Evolutionary conservation across 2,113 vertebrate species (phyloP), one percentile per base, ranked within the genome.

Genomic region (Leptosomus discolor): DNA sequence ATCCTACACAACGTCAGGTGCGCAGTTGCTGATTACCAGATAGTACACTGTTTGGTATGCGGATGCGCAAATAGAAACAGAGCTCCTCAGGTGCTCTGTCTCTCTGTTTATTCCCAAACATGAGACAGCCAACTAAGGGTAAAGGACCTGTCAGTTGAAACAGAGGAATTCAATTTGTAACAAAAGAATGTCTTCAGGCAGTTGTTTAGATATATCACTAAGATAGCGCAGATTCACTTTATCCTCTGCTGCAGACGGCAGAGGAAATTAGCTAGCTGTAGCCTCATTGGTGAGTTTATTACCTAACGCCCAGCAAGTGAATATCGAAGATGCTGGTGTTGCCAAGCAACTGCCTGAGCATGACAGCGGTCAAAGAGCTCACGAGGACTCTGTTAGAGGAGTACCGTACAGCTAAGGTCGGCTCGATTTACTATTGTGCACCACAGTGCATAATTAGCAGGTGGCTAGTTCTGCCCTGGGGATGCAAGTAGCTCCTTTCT

Each of bases 331-430:
- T 82, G 82, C 77, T 95, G 73, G 75, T 67, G 98, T 98, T 98
- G 97, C 98, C 96, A 98, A 90, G 98, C 98, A 98, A 98, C 98
- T 1, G 85, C 68, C 82, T 76, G 63, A 70, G 51, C 88, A 89
- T 61, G 91, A 67, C 57, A 79, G 91, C 2, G 48, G 91, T 84
- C 90, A 87, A 74, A 71, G 65, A 32, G 10, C 10, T 11, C 56
- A 50, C 7, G 21, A 93, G 95, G 76, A 93, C 83, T 73, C 48
- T 39, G 65, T 64, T 83, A 75, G 88, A 63, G 61, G 65, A 88
- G 87, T 78, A 79, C 77, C 30, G 8, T 58, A 61, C 94, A 96
- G 88, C 29, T 63, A 54, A 81, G 54, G 77, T 57, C 5, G 1
- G 60, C 51, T 95, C 39, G 15, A 53, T 67, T 85, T 90, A 74